phyloP scores from a whole-genome alignment of 2,888 invertebrate genomes.

The Chesias legatella region DNA sequence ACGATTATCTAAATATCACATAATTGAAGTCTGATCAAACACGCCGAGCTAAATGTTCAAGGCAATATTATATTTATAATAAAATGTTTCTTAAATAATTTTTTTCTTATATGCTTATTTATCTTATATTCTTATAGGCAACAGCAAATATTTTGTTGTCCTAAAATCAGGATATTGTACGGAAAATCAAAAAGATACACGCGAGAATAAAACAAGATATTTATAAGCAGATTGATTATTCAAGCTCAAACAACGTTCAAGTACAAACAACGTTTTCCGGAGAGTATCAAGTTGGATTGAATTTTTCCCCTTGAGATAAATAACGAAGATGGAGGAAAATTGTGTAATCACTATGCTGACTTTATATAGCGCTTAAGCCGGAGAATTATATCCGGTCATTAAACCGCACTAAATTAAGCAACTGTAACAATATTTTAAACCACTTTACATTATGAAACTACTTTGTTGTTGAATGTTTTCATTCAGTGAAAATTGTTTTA shows the following conservation, averaged over 20 bases:
- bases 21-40: too few species aligned
- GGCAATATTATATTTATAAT: too few species aligned
- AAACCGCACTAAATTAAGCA: constrained; percentile 20
- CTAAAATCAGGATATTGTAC: too few species aligned
- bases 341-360: constrained; percentile 7
- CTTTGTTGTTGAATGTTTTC: not conserved
- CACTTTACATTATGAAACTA: constrained; percentile 8
- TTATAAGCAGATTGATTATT: too few species aligned
- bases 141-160: too few species aligned
- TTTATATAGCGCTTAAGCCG: constrained; percentile 6
- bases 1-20: too few species aligned
- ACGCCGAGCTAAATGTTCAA: too few species aligned
- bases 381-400: constrained; percentile 19
- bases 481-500: not conserved
- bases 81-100: too few species aligned
- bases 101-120: too few species aligned
- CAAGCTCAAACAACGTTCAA: not conserved
- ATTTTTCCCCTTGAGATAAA: constrained; percentile 14
- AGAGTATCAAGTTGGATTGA: constrained; percentile 12
- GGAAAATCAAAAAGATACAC: too few species aligned
- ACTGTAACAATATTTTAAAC: constrained; percentile 22
- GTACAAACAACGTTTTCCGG: not conserved
- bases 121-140: too few species aligned
- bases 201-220: too few species aligned
- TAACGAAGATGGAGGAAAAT: constrained; percentile 10